Conservation (phyloP, 2,888 invertebrate genomes). For the Cephus runcator region DNA sequence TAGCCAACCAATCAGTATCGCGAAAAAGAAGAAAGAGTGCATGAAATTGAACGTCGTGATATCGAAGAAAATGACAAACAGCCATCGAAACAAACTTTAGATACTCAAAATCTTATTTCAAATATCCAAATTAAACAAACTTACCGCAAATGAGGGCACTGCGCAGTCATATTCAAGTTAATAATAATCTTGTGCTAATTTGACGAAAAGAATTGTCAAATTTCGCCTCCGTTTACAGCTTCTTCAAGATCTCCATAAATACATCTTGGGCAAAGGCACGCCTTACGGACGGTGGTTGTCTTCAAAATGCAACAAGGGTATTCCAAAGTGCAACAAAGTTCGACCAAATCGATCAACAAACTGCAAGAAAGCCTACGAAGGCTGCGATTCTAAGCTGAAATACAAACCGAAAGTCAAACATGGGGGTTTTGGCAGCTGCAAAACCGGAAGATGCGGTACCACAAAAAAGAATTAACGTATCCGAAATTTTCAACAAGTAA, state of each 20-base stretch:
- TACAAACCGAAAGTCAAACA: not conserved
- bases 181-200: not conserved
- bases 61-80: not conserved
- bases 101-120: not conserved
- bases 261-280: not conserved
- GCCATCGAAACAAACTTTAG: not conserved
- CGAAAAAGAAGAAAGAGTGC: not conserved
- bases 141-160: not conserved
- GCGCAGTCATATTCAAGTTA: not conserved
- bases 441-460: not conserved
- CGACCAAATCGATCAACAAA: not conserved
- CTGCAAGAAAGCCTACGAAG: not conserved
- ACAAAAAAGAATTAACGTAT: not conserved
- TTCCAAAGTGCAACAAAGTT: not conserved
- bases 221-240: not conserved
- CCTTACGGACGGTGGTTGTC: not conserved
- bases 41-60: not conserved
- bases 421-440: slow-evolving; percentile 1
- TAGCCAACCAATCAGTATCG: not conserved
- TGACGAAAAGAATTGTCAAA: not conserved
- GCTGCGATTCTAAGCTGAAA: not conserved
- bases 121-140: not conserved
- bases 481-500: not conserved
- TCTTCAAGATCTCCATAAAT: not conserved
- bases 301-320: not conserved